These are phyloP conservation scores for Heliconius hermathena DNA, from an alignment of 1,140 invertebrate species.

Conservation along the genomic window DNA sequence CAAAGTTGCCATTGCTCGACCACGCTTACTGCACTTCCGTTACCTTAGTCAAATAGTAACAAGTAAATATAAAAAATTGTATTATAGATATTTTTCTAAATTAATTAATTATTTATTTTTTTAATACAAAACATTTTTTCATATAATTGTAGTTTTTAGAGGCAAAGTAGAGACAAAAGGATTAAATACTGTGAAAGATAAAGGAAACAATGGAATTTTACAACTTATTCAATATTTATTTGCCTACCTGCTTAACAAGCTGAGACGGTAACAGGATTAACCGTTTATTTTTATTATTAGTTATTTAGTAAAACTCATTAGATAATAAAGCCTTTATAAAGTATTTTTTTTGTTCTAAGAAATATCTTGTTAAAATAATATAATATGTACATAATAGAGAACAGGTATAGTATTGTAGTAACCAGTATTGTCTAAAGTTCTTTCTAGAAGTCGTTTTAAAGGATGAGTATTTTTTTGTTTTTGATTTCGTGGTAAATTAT, in stretches of 20 bases:
- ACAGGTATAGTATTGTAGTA: background rate
- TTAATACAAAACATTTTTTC: too few species aligned
- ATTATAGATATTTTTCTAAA: too few species aligned
- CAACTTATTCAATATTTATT: background rate
- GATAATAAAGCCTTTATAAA: background rate
- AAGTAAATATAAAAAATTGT: too few species aligned
- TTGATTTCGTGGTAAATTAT: too few species aligned
- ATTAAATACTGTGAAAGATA: background rate
- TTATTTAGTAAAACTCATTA: background rate
- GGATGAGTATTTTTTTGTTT: too few species aligned
- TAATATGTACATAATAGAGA: too few species aligned
- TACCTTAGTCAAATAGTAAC: too few species aligned
- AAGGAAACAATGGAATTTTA: background rate
- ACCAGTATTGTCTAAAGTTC: background rate
- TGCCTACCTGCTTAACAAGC: background rate
- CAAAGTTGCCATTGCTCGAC: too few species aligned
- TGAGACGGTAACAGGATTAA: background rate
- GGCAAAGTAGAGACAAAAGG: background rate
- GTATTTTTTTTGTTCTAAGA: background rate
- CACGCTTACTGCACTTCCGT: too few species aligned
- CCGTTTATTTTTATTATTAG: background rate
- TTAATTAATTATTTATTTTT: too few species aligned
- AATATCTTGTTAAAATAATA: background rate
- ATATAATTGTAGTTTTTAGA: too few species aligned
- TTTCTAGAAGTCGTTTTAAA: background rate